Evolutionary conservation across 2,113 vertebrate genomes (phyloP).

Genomic region (Sylvilagus bachmani): DNA sequence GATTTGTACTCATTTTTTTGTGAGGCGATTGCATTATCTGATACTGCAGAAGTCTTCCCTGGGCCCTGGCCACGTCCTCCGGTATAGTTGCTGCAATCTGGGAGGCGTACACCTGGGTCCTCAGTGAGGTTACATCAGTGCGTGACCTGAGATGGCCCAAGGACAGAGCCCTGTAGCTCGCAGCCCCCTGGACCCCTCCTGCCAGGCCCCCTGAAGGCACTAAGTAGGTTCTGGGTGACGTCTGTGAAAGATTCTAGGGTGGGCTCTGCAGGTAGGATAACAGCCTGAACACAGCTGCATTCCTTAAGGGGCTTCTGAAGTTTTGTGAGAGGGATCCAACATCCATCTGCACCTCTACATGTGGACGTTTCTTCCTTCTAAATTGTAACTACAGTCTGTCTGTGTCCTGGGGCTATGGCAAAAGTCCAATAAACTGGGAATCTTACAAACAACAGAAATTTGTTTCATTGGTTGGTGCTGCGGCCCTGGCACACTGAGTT

Average conservation of each 20-base stretch:
- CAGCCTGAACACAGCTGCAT: neutral
- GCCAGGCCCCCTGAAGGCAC: too few species aligned
- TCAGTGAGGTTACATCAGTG: neutral
- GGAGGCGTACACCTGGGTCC: neutral
- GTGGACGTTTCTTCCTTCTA: neutral
- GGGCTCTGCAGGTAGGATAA: neutral
- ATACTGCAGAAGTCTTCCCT: neutral
- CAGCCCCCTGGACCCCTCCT: neutral
- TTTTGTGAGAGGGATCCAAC: neutral
- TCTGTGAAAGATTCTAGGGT: neutral
- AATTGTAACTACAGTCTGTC: neutral
- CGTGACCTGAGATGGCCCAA: too few species aligned
- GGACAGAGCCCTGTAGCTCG: neutral
- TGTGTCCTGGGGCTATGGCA: neutral
- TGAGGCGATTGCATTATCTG: neutral
- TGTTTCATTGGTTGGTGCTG: too few species aligned
- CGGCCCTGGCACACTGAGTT: too few species aligned
- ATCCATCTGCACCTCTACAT: neutral
- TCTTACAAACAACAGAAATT: neutral
- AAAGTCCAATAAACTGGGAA: neutral
- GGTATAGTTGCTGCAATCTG: neutral
- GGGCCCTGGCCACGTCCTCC: neutral
- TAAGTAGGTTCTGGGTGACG: neutral
- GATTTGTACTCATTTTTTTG: neutral
- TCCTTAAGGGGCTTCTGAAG: neutral